Evolutionary conservation across 2,888 invertebrate species (phyloP), one percentile per base, ranked within the genome.

Genomic region (Drosophila percnosoma): DNA sequence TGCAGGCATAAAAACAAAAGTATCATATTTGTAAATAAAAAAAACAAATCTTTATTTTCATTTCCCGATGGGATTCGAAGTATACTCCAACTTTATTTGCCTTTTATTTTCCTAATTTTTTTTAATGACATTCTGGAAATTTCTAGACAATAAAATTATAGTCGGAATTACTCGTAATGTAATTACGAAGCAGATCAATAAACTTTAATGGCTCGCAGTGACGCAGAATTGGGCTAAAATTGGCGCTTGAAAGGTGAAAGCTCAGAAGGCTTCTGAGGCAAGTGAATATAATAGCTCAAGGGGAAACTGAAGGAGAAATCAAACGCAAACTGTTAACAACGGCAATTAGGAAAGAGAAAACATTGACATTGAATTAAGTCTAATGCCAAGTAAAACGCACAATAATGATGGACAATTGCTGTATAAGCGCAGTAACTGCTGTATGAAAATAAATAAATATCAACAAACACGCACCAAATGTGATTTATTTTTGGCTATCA

Each of bases 291-390:
- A 59, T 10, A 13, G n/a, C 24, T 18, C 11, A 52, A 42, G 4
- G 24, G 24, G 24, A 15, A 36, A 36, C 36, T 15, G 36, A 36
- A 24, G 15, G 8, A 8, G 45, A 13, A 45, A 15, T 45, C 15
- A 24, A 15, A 24, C 21, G 7, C 45, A 4, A 45, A 24, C 8
- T 45, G 45, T 24, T 4, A 45, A 15, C 24, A 15, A 45, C 15
- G 24, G 36, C 36, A 61, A 74, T 64, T 66, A 61, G 24, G 55
- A 49, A 38, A 63, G 53, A n/a, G 40, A 64, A 79, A 83, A 80
- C 73, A 80, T 90, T 90, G 85, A 90, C 85, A 85, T 85, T 85
- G 85, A 90, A 75, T 75, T 88, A 76, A 6, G 40, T n/a, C 27
- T 38, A 40, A 76, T 68, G 74, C 68, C 68, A 61, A 75, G 75